Base-by-base conservation (phyloP, 1,140 invertebrate species). In the Pogonus chalceus region DNA sequence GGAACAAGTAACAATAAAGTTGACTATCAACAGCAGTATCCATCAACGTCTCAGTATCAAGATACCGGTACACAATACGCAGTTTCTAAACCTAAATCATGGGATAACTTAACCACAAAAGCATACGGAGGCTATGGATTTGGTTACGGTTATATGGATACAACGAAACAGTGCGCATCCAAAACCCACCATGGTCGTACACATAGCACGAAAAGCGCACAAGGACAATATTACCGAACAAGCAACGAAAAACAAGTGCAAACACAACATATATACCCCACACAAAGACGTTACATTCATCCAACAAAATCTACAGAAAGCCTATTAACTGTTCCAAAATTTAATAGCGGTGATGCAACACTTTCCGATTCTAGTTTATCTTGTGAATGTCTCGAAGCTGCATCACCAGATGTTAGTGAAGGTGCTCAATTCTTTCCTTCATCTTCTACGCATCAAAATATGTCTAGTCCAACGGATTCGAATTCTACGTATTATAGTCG, bases 101-200 rank as follows among this genome's bases (percentile, higher is more conserved):
- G 88, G 87, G 88, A 90, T 62, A 90, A 90, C 72, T 70, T 92
- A 20, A 60, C 65, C 7, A 88, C 85, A 1, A 89, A 89, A 72
- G 81, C 83, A 1, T 84, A 88, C 53, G 85, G 87, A 10, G 87
- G 85, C 0, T 89, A 90, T 60, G 86, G 87, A 20, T 90, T 88
- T 59, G 87, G 87, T 2, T 91, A 90, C 62, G 87, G 87, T 1
- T 90, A 88, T 60, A 68, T 87, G 24, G 85, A 88, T 60, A 83
- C 81, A 0, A 74, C 73, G 7, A 59, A 69, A 54, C 53, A 79
- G 64, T 4, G 72, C 63, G 62, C 67, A 61, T 55, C 69, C 67
- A 72, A 79, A 67, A 66, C 76, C 58, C 61, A 79, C 56, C 70
- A 78, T 59, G 62, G 76, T 60, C 64, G 35, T 66, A 70, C 56